phyloP scores from a whole-genome alignment of 2,888 invertebrate genomes.

The Caenorhabditis sinica region DNA sequence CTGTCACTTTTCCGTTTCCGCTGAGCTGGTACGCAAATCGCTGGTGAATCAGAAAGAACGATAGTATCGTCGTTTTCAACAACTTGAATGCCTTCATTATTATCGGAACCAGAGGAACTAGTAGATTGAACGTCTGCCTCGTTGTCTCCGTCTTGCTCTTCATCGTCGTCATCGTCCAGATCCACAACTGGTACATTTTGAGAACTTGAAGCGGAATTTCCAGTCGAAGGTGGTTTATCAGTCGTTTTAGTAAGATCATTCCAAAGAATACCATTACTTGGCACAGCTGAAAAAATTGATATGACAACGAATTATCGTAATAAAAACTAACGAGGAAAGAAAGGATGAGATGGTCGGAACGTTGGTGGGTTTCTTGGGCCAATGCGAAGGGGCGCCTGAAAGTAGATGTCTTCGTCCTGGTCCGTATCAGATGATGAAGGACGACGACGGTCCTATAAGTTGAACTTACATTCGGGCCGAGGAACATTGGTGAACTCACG shows the following conservation, averaged over 20 bases:
- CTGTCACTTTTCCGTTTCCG: neutral
- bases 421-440: conserved; percentile 55
- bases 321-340: neutral
- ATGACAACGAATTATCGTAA: no score
- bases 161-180: conserved; percentile 7
- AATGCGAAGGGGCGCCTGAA: conserved; percentile 49
- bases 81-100: conserved; percentile 39
- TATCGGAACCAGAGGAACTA: neutral
- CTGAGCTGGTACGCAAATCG: neutral
- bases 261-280: conserved; percentile 21
- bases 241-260: neutral
- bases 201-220: neutral
- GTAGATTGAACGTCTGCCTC: neutral
- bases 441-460: conserved; percentile 38
- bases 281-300: conserved; percentile 9
- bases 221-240: neutral
- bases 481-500: conserved; percentile 29
- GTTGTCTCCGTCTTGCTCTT: neutral
- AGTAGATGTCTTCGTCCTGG: conserved; percentile 59
- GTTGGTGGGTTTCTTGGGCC: neutral
- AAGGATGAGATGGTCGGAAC: conserved; percentile 14
- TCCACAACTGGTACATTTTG: neutral
- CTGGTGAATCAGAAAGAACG: conserved; percentile 23
- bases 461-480: conserved; percentile 10
- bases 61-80: conserved; percentile 33